Conservation (phyloP, 2,888 invertebrate species). For the Drosophila gaucha region DNA sequence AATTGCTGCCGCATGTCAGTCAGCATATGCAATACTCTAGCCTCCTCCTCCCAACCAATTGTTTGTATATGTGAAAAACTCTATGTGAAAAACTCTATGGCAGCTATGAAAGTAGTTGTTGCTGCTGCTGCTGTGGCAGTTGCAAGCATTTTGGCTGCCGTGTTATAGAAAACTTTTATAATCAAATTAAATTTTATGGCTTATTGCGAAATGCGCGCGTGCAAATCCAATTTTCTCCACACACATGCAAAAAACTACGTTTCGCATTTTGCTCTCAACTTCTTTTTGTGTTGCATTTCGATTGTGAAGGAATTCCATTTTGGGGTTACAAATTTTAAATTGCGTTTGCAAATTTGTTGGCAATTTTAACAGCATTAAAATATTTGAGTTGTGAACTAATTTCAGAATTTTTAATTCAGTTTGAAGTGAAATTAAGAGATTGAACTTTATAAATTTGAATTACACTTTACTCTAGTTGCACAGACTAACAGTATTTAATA, state of each 20-base stretch:
- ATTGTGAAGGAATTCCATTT: neutral
- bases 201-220: constrained; percentile 75
- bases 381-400: too few relatives aligned
- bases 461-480: too few relatives aligned
- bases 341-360: neutral
- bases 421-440: too few relatives aligned
- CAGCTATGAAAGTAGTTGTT: constrained; percentile 23
- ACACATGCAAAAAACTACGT: constrained; percentile 20
- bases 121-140: constrained; percentile 16
- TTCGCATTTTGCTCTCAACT: constrained; percentile 13
- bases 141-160: constrained; percentile 28
- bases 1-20: constrained; percentile 62
- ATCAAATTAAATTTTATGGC: constrained; percentile 79
- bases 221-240: constrained; percentile 74
- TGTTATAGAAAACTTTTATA: constrained; percentile 76
- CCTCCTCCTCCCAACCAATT: constrained; percentile 1
- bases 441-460: too few relatives aligned
- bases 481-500: too few relatives aligned
- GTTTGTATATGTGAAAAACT: constrained; percentile 15
- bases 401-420: too few relatives aligned
- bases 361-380: too few relatives aligned
- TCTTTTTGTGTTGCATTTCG: constrained; percentile 12
- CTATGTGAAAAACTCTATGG: constrained; percentile 17
- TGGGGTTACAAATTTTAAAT: constrained; percentile 29
- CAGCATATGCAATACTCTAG: constrained; percentile 67